Evolutionary conservation across 2,797 vertebrate species (phyloP), one percentile per base, ranked within the genome.

Genomic region (Thripadectes ignobilis): DNA sequence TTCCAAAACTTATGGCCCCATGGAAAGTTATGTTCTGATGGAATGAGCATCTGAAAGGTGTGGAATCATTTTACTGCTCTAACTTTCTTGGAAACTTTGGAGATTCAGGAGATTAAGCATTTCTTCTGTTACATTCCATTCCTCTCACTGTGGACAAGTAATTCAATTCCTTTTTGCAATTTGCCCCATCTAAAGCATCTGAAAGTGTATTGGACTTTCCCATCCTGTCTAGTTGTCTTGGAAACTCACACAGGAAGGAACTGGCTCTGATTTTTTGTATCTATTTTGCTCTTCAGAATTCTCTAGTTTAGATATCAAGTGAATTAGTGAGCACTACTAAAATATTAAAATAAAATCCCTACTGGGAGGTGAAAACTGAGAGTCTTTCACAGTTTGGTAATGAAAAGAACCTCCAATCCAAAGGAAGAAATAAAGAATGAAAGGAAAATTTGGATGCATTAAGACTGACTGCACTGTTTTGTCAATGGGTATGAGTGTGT

Each of bases 161-260:
- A 89, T 85, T 89, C 41, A 82, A 83, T 88, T 86, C 88, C 39
- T 80, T 32, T 74, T 89, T 92, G 26, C 59, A 72, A 30, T 73
- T 68, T 93, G 66, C 34, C 62, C 62, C 62, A 63, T 81, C 43
- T 88, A 71, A 91, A 87, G 12, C 68, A 80, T 63, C 38, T 61
- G 77, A 84, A 95, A 84, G 14, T 39, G 14, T 58, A 69, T 87
- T 92, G 58, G 26, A 66, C 80, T 79, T 83, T 86, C 79, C n/a
- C 26, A 30, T 88, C 62, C 91, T 90, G 36, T 67, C 80, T 82
- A 93, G 92, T 95, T 93, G 91, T 94, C 95, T 95, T 96, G 92
- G 92, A 94, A 96, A 92, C 92, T 90, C 38, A 84, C 74, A 55
- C 43, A 94, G 55, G 16, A 73, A 63, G 36, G 43, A 88, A 69